Base-by-base conservation (phyloP, 2,888 invertebrate genomes). In the Cyaniris semiargus region DNA sequence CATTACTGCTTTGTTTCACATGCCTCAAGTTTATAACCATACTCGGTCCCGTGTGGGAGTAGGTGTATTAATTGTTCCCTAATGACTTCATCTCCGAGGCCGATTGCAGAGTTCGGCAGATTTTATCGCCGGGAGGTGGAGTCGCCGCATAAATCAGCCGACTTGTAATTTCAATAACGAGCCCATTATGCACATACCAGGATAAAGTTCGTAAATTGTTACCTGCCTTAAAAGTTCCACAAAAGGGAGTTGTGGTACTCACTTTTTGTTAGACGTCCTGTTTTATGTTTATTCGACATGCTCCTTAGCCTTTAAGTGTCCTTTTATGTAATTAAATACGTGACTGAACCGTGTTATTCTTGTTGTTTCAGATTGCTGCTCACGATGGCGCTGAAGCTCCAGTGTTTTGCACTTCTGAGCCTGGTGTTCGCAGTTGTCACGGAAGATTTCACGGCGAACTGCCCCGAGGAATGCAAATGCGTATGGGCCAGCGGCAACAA, bases 401-500 rank as follows among this genome's bases (percentile, higher is more conserved):
- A 84, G 44, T 78, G 76, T 27, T 71, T 78, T 83, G 81, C 90
- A 79, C 80, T 89, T 58, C 80, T 91, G 34, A 85, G 84, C 81
- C 78, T 90, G 78, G 82, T 87, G 76, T 81, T 89, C 70, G 84
- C 86, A 31, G 85, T 89, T 13, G 85, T 90, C 71, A 86, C 87
- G 75, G 90, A 90, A 27, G 94, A 94, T 83, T 95, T 95, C 88
- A 94, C 95, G 76, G 93, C 92, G 48, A 94, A 95, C 85, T 97
- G 96, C 87, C 95, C 95, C 13, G 86, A 94, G 80, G 93, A 94
- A 78, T 98, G 98, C 92, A 96, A 96, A 85, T 98, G 98, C 88
- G 96, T 96, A 81, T 98, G 98, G 98, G 96, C 96, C 44, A 96
- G 96, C 79, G 98, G 98, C 7, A 97, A 96, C 88, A 97, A 97